These are phyloP conservation scores for human DNA, from an alignment of 2,113 vertebrate species.

Conservation along the genomic window GRCh38 chr16:60959001-60959500, in stretches of 20 bases:
- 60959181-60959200: background rate
- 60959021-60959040: background rate
- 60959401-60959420: too few species aligned
- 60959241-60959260: background rate
- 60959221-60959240: background rate
- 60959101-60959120: background rate
- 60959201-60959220: background rate
- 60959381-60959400: background rate
- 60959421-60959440: too few species aligned
- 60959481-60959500: too few species aligned
- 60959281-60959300: background rate
- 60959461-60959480: fast-evolving
- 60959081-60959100: background rate
- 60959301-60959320: background rate
- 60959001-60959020: background rate
- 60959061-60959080: background rate
- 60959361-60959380: background rate
- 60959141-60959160: background rate
- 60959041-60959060: background rate
- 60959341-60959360: background rate
- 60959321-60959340: background rate
- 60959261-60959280: background rate
- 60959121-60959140: background rate
- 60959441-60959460: too few species aligned
- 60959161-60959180: background rate